Evolutionary conservation across 2,888 invertebrate genomes (phyloP).

Genomic region (Stictocephala bisonia): DNA sequence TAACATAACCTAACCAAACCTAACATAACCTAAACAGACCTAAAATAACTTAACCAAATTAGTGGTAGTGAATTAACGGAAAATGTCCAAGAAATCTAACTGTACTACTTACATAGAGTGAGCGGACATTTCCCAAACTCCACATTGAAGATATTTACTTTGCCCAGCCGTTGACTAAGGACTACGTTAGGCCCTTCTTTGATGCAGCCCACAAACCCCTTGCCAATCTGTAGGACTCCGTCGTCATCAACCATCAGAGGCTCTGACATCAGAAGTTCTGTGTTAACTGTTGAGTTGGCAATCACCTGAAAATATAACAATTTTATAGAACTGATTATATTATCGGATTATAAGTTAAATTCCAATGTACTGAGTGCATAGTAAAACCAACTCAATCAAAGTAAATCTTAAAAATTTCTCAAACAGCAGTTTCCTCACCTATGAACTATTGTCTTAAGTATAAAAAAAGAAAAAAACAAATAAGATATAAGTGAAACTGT

Average conservation of each 20-base stretch:
- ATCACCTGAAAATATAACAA: slow-evolving; percentile 68
- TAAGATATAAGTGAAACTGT: too few species aligned
- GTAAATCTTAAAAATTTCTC: too few species aligned
- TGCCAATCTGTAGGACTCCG: slow-evolving; percentile 81
- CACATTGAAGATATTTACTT: slow-evolving; percentile 75
- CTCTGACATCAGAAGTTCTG: slow-evolving; percentile 77
- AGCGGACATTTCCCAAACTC: slow-evolving; percentile 82
- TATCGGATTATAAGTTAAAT: not conserved
- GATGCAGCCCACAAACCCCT: slow-evolving; percentile 85
- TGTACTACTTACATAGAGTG: slow-evolving; percentile 76
- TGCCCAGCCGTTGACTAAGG: slow-evolving; percentile 69
- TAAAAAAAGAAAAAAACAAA: too few species aligned
- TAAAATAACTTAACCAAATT: too few species aligned
- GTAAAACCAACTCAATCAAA: too few species aligned
- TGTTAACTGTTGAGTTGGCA: slow-evolving; percentile 83
- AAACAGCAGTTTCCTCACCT: too few species aligned
- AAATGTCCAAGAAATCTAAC: slow-evolving; percentile 45
- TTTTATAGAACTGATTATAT: slow-evolving; percentile 11
- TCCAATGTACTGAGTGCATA: too few species aligned
- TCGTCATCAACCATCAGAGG: slow-evolving; percentile 51
- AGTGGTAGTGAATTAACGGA: too few species aligned
- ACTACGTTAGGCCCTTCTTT: slow-evolving; percentile 88
- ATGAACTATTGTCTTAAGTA: too few species aligned
- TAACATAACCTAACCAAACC: too few species aligned
- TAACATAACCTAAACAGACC: too few species aligned